A percentile compares a stretch with the other conserved stretches of the same genome.
These are phyloP conservation scores for Apantesis nais DNA, from an alignment of 2,888 invertebrate genomes.

Conservation along the genomic window DNA sequence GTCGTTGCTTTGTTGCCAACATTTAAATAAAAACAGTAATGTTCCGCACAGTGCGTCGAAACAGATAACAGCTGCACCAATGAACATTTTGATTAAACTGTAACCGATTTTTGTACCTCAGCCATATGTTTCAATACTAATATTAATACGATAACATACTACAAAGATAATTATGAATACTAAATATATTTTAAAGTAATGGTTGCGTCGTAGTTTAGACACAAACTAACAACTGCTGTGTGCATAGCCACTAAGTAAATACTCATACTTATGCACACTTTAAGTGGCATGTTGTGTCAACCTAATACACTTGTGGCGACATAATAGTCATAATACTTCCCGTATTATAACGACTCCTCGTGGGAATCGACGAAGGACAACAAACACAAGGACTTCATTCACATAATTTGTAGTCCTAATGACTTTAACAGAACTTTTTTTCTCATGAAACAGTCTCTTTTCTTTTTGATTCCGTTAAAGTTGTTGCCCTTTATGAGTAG, in stretches of 20 bases:
- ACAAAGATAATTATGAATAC: neutral
- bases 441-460: slow-evolving; percentile 52
- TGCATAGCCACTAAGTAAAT: slow-evolving; percentile 32
- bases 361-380: slow-evolving; percentile 60
- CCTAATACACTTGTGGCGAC: slow-evolving; percentile 55
- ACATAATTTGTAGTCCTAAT: slow-evolving; percentile 43
- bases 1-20: slow-evolving; percentile 55
- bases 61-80: slow-evolving; percentile 66
- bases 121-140: slow-evolving; percentile 41
- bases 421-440: slow-evolving; percentile 45
- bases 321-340: slow-evolving; percentile 54
- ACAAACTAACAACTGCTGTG: slow-evolving; percentile 7
- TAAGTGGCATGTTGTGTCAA: slow-evolving; percentile 45
- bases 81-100: slow-evolving; percentile 47
- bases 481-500: slow-evolving; percentile 22
- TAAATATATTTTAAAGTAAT: neutral
- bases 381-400: slow-evolving; percentile 50
- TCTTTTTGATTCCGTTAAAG: slow-evolving; percentile 41
- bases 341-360: slow-evolving; percentile 64
- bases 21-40: slow-evolving; percentile 83
- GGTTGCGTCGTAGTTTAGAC: slow-evolving; percentile 3
- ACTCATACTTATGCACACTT: slow-evolving; percentile 22
- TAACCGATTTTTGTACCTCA: slow-evolving; percentile 42
- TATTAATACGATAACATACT: slow-evolving; percentile 15
- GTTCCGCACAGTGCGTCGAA: slow-evolving; percentile 73